Percentiles rank a stretch among this genome's conserved stretches.
These are phyloP conservation scores for Philereme vetulata DNA, from an alignment of 2,888 invertebrate genomes.

Conservation along the genomic window DNA sequence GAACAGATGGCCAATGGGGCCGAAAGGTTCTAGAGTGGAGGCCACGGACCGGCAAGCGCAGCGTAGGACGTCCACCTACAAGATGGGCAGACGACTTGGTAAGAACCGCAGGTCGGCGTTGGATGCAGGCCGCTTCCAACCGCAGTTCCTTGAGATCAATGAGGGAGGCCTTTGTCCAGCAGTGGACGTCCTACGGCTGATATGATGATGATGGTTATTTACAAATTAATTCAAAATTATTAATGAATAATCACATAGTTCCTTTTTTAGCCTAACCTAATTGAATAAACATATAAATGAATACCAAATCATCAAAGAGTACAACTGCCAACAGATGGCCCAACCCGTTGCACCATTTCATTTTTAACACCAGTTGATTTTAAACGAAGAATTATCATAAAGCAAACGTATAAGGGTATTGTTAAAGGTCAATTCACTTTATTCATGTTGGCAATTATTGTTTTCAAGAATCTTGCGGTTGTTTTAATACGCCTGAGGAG, in stretches of 20 bases:
- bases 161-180: too few species aligned
- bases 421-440: slow-evolving; percentile 20
- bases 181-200: too few species aligned
- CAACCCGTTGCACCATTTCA: slow-evolving; percentile 11
- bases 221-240: not conserved
- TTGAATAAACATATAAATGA: slow-evolving; percentile 8
- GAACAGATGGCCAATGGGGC: too few species aligned
- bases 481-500: slow-evolving; percentile 5
- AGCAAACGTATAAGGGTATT: slow-evolving; percentile 21
- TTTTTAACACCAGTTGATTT: slow-evolving; percentile 10
- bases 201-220: too few species aligned
- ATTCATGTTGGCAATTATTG: slow-evolving; percentile 22
- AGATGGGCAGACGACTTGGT: too few species aligned
- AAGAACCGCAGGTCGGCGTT: too few species aligned
- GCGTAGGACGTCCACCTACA: too few species aligned
- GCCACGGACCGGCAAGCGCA: too few species aligned
- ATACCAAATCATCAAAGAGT: slow-evolving; percentile 14
- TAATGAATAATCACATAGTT: slow-evolving; percentile 2
- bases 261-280: slow-evolving; percentile 9
- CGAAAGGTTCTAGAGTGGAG: too few species aligned
- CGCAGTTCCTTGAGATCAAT: too few species aligned
- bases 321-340: slow-evolving; percentile 19
- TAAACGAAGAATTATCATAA: slow-evolving; percentile 15
- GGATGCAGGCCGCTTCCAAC: too few species aligned
- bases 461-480: slow-evolving; percentile 16